Evolutionary conservation across 2,113 vertebrate genomes (phyloP), one percentile per base, ranked within the genome.

Genomic region (Tylochromis polylepis): DNA sequence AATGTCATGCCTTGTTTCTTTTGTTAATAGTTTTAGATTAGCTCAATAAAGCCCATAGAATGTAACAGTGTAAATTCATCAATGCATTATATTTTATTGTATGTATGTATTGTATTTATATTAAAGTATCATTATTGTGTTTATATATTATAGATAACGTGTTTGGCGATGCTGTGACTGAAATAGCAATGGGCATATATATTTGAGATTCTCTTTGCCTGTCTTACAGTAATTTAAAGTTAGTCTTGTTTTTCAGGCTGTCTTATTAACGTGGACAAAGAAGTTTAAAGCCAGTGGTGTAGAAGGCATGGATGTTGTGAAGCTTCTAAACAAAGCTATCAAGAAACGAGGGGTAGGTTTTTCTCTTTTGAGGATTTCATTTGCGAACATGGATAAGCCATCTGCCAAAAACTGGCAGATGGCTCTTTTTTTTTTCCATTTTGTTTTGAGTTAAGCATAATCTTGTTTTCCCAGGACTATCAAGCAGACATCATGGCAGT

Each of bases 401-500:
- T 15, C 24, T 62, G 58, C 11, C 29, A 36, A 14, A 8, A 16
- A 36, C 16, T 15, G 27, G 41, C 10, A 31, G 38, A 18, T 60
- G 12, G 4, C 7, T 16, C 7, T 70, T 46, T 34, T 18, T 46
- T 34, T 18, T 12, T 41, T 14, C 11, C 3, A 27, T 27, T 51
- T 16, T 10, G 6, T 29, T 41, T 31, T 24, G 5, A 70, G 79
- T 29, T 65, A 3, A 79, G 55, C 11, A 4, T 36, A 5, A 46
- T 29, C 2, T 82, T 57, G 6, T 82, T 24, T 27, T 79, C 27
- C 8, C 93, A 99, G 99, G 98, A 99, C 93, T 99, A 99, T 0
- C 97, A 99, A 1, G 98, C 98, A 0, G 98, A 99, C 85, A 97
- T 99, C 87, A 99, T 99, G 96, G 98, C 98, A 1, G 98, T 99